Evolutionary conservation across 2,797 vertebrate genomes (phyloP).

Genomic region (Cheirogaleus major): DNA sequence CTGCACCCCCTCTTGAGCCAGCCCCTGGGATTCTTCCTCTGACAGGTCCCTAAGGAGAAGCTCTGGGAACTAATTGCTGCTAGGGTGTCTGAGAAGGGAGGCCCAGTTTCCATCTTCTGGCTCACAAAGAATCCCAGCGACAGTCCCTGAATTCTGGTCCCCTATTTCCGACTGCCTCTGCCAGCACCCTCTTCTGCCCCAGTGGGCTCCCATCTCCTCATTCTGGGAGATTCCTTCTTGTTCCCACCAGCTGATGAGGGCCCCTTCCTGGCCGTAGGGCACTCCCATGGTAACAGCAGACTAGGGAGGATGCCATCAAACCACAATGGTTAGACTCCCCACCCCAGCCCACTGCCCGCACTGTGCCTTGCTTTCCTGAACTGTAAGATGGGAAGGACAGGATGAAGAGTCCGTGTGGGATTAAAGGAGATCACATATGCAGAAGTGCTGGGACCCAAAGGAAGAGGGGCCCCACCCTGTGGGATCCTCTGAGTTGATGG

Average conservation of each 20-base stretch:
- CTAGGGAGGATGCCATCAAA: background rate
- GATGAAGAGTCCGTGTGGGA: background rate
- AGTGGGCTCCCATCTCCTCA: background rate
- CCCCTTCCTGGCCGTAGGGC: background rate
- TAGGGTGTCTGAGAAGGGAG: background rate
- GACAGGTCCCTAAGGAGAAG: background rate
- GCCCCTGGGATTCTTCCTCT: background rate
- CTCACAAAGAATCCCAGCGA: background rate
- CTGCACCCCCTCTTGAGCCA: background rate
- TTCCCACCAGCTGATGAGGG: background rate
- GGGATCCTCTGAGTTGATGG: constrained; percentile 35
- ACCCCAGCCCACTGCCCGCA: background rate
- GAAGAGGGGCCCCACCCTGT: background rate
- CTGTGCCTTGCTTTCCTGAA: background rate
- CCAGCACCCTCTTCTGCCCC: background rate
- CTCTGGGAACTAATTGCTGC: background rate
- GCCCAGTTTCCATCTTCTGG: background rate
- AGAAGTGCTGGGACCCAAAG: background rate
- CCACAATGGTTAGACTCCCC: background rate
- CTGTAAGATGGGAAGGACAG: background rate
- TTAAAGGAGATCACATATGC: background rate
- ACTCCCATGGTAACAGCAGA: background rate
- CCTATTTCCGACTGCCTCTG: background rate
- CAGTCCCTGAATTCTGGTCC: background rate
- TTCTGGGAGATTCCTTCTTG: background rate